Evolutionary conservation across 1,140 invertebrate genomes (phyloP).

Genomic region (Phocides pigmalion): DNA sequence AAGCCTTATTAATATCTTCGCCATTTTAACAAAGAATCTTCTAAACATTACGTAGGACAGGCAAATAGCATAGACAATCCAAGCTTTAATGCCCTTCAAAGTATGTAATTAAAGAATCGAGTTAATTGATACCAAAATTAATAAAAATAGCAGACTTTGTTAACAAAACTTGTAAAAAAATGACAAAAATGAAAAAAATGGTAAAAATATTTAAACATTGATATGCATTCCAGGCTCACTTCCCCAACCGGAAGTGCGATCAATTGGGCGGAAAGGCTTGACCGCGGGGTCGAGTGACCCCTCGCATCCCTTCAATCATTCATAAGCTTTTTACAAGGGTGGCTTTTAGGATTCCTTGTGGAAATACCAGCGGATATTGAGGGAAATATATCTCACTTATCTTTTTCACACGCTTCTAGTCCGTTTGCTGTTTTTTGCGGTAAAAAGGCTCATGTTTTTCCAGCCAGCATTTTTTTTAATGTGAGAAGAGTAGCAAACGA

Average conservation of each 20-base stretch:
- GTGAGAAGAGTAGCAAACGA: too few species aligned
- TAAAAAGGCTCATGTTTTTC: too few species aligned
- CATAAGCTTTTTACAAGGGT: slow-evolving; percentile 56
- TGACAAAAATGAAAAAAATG: background rate
- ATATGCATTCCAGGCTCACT: slow-evolving; percentile 43
- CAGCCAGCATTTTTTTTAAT: too few species aligned
- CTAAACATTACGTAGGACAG: too few species aligned
- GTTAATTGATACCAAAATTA: too few species aligned
- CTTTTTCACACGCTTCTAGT: slow-evolving; percentile 4
- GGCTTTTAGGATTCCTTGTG: slow-evolving; percentile 39
- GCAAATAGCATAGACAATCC: too few species aligned
- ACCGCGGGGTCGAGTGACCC: slow-evolving; percentile 76
- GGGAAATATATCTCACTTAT: slow-evolving; percentile 2
- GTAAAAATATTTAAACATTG: background rate
- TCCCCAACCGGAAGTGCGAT: slow-evolving; percentile 53
- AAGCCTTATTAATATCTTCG: too few species aligned
- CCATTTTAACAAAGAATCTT: too few species aligned
- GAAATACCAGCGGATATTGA: slow-evolving; percentile 6
- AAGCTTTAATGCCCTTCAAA: too few species aligned
- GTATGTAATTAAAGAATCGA: too few species aligned
- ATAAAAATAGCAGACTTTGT: too few species aligned
- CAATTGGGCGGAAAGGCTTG: slow-evolving; percentile 77
- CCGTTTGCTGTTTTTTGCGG: too few species aligned
- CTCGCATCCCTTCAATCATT: slow-evolving; percentile 57
- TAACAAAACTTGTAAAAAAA: background rate